These are phyloP conservation scores for Drosophila glabriapex DNA, from an alignment of 2,888 invertebrate genomes.

Conservation along the genomic window DNA sequence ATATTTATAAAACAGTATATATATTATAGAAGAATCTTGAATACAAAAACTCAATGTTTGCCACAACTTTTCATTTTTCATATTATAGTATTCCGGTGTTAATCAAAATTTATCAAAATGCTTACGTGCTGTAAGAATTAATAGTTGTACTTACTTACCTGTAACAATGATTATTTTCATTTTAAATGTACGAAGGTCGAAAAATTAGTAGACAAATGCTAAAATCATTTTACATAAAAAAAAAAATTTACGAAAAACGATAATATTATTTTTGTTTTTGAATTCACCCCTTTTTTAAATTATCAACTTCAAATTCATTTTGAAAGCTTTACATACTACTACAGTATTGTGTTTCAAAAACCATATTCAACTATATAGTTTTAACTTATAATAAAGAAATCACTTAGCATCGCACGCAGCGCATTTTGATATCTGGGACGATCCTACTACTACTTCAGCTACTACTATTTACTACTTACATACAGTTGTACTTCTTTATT, in stretches of 20 bases:
- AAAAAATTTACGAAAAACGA: not conserved
- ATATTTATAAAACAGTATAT: not conserved
- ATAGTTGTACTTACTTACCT: not conserved
- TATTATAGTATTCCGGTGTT: not conserved
- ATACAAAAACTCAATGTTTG: not conserved
- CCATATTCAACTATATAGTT: too few relatives aligned
- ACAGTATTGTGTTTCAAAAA: too few relatives aligned
- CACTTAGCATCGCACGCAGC: too few relatives aligned
- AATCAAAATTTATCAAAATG: not conserved
- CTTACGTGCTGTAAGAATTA: not conserved
- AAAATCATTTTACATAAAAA: not conserved
- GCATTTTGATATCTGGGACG: too few relatives aligned
- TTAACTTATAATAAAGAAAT: too few relatives aligned
- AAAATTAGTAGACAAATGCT: not conserved
- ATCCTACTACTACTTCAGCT: too few relatives aligned
- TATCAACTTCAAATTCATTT: too few relatives aligned
- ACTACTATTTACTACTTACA: too few relatives aligned
- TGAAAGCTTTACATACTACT: too few relatives aligned
- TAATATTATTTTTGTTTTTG: not conserved
- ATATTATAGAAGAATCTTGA: not conserved
- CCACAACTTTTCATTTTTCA: not conserved
- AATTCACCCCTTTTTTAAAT: not conserved
- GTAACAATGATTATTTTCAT: not conserved
- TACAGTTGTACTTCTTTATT: too few relatives aligned
- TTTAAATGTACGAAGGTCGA: not conserved